Conservation (phyloP, 2,113 vertebrate genomes). For the mouse (Mus musculus) region DNA sequence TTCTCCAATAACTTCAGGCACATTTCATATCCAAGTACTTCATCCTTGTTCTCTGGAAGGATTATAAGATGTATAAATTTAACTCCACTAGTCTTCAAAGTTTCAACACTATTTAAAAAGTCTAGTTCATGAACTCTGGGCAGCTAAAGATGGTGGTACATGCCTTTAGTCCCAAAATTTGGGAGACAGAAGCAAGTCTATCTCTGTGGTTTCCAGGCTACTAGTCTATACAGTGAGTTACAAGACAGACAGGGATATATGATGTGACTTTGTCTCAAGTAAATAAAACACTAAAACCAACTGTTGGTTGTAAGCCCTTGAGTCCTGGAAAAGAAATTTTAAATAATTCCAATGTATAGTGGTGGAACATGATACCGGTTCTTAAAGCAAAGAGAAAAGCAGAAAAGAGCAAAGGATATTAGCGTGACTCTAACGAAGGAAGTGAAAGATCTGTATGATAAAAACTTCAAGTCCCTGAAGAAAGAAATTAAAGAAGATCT, state of each 20-base stretch:
- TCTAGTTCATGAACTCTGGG: background rate
- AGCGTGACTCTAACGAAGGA: too few species aligned
- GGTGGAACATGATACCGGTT: background rate
- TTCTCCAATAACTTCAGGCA: background rate
- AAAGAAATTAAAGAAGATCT: too few species aligned
- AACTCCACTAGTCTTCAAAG: background rate
- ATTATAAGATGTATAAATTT: background rate
- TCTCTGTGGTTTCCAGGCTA: background rate
- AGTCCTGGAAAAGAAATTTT: background rate
- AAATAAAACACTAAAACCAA: background rate
- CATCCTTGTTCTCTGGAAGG: background rate
- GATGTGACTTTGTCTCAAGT: background rate
- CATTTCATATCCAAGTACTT: background rate
- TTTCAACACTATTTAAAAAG: background rate
- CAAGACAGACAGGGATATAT: background rate
- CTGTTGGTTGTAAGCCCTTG: background rate
- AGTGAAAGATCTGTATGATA: too few species aligned
- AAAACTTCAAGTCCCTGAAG: too few species aligned
- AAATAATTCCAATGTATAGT: background rate
- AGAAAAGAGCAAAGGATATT: too few species aligned
- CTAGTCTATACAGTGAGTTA: background rate
- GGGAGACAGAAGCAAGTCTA: background rate
- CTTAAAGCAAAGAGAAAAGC: background rate
- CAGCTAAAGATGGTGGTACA: background rate
- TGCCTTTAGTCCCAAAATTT: background rate